Evolutionary conservation across 1,140 invertebrate genomes (phyloP), one percentile per base, ranked within the genome.

Genomic region (Formica exsecta): DNA sequence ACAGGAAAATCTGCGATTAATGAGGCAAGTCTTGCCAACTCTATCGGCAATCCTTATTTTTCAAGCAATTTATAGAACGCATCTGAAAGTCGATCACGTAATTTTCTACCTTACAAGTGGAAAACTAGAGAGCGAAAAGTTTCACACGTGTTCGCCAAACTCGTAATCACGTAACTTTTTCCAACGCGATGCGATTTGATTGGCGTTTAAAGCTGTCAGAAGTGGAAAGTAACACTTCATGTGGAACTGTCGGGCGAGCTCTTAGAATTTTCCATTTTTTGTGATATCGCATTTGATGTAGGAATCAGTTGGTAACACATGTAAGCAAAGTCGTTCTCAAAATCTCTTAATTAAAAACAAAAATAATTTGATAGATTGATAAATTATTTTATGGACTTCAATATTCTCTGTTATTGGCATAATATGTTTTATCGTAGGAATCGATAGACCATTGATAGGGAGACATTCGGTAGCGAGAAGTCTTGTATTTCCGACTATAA

Each of bases 81-180:
- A 38, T 44, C 51, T 59, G 32, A 9, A 57, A n/a, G 64, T 70
- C 48, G 79, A 71, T 80, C 77, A 44, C 65, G 65, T 38, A 80
- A 71, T 71, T 54, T 80, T 71, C 65, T 11, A 62, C 22, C 13
- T 74, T 36, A 77, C 74, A 79, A 66, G 13, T 29, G 36, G 51
- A 57, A 77, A 77, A 77, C 41, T 36, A 38, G 41, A 64, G 75
- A 65, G 38, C 25, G 41, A 65, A 77, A 65, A 77, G 59, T 65
- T 77, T 77, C 61, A 44, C 75, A 77, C 75, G 74, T 64, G 16
- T 32, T 65, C 38, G 19, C 19, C 22, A 25, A 76, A 25, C 75
- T 77, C 11, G 59, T 65, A 77, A 77, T 77, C 59, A 65, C 75
- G 38, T 77, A 65, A 77, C 38, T 77, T 64, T 77, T 77, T 62